Base-by-base conservation (phyloP, 1,140 invertebrate species). In the Zaprionus nigranus region DNA sequence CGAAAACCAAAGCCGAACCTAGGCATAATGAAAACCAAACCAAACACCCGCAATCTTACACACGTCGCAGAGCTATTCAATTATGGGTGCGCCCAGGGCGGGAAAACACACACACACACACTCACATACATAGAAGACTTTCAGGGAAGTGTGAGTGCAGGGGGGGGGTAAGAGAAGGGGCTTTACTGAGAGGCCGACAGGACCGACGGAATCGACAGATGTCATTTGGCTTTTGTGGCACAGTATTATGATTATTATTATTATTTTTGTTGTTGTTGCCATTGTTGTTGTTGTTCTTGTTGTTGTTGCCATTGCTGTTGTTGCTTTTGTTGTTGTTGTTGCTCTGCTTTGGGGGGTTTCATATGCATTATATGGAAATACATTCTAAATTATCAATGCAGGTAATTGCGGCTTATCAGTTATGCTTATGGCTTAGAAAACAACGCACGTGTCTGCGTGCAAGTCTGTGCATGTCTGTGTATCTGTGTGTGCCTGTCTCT, bases 351-450 rank as follows among this genome's bases (percentile, higher is more conserved):
- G 36, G 24, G 54, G 74, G 24, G 54, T 63, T 65, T 68, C 72
- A 72, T 77, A 67, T 82, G 83, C 76, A 71, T 82, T 81, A 83
- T 87, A 80, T 87, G 80, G 70, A 75, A 90, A 84, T 88, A 75
- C 78, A 90, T 90, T 85, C 81, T 59, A 75, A 90, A 90, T 90
- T 90, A 90, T 90, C 85, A 90, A 90, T 90, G 85, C 86, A 90
- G 85, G 85, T 90, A 90, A 90, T 90, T 90, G 85, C 85, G 85
- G 85, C 85, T 90, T 90, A 90, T 90, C 85, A 90, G 85, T 90
- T 90, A 90, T 90, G 85, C 86, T 90, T 61, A 85, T 70, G 79
- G 81, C 85, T 82, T 81, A 85, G 58, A 72, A 60, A 66, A 76
- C 78, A 62, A 70, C 62, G 66, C 63, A 65, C 49, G 61, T 78